Percentiles rank a stretch among this genome's conserved stretches.
These are phyloP conservation scores for Ochotona princeps DNA, from an alignment of 2,113 vertebrate genomes.

Conservation along the genomic window DNA sequence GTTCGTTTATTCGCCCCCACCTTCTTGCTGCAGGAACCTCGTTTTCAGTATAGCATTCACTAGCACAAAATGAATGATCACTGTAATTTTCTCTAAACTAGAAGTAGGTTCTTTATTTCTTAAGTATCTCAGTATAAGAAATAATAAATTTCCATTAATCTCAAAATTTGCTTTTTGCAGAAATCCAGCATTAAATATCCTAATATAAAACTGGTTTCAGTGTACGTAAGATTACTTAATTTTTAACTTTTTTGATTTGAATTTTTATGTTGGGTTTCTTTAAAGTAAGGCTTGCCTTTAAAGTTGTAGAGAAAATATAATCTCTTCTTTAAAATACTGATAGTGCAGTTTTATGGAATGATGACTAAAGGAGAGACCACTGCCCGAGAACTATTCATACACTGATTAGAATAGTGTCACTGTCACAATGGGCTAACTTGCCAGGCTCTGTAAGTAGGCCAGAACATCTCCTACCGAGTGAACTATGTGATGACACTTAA, in stretches of 20 bases:
- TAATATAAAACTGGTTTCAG: slow-evolving; percentile 19
- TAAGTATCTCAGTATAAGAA: slow-evolving; percentile 7
- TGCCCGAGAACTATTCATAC: slow-evolving; percentile 25
- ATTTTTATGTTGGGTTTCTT: slow-evolving; percentile 56
- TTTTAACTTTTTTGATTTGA: slow-evolving; percentile 15
- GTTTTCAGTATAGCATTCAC: slow-evolving; percentile 18
- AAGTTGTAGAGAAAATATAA: slow-evolving; percentile 34
- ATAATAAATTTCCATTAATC: slow-evolving; percentile 49
- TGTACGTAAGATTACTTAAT: neutral
- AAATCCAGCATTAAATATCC: slow-evolving; percentile 39
- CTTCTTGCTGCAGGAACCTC: neutral
- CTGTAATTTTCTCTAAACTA: slow-evolving; percentile 52
- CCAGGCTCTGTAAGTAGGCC: neutral
- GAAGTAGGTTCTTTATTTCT: slow-evolving; percentile 55
- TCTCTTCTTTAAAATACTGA: slow-evolving; percentile 20
- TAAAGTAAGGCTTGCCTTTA: neutral
- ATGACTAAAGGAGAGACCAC: neutral
- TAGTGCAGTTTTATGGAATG: neutral
- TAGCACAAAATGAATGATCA: slow-evolving; percentile 16
- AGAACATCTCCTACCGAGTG: neutral
- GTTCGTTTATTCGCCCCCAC: neutral
- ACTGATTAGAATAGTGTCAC: neutral
- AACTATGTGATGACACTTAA: neutral
- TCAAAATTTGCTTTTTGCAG: slow-evolving; percentile 39
- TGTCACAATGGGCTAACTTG: neutral